These are phyloP conservation scores for Pogonocichla stellata DNA, from an alignment of 2,113 vertebrate species.

Conservation along the genomic window DNA sequence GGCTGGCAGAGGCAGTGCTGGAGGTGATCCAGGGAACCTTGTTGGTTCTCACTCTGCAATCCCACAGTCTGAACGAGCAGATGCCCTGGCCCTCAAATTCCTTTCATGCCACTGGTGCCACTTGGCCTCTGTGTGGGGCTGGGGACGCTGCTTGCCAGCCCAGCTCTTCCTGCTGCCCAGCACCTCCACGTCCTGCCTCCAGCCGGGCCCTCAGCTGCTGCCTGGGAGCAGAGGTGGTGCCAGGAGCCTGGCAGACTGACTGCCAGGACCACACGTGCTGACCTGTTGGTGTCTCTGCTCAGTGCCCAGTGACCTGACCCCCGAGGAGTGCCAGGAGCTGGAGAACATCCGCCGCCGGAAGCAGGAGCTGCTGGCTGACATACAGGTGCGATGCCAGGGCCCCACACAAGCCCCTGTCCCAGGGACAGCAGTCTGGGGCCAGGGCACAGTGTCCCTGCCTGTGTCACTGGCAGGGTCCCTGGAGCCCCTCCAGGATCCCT, in stretches of 20 bases:
- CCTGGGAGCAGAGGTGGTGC: not conserved
- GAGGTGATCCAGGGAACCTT: rapidly evolving
- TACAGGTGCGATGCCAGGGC: constrained; percentile 81
- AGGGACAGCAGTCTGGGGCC: not conserved
- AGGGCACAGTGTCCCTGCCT: not conserved
- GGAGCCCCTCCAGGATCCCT: not conserved
- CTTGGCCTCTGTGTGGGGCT: not conserved
- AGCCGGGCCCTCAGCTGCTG: rapidly evolving
- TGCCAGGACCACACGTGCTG: rapidly evolving
- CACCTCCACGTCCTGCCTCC: not conserved
- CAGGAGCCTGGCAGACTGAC: not conserved
- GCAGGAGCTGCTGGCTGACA: constrained; percentile 96
- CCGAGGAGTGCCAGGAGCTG: constrained; percentile 93
- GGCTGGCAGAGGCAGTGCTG: not conserved
- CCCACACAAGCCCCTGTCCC: not conserved
- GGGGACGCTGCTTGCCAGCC: rapidly evolving
- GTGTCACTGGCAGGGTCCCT: not conserved
- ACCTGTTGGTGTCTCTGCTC: not conserved
- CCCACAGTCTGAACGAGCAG: not conserved
- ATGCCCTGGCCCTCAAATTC: not conserved
- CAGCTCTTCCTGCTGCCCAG: rapidly evolving
- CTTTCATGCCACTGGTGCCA: not conserved
- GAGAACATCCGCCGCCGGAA: constrained; percentile 95
- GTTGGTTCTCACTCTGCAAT: no score
- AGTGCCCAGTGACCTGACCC: constrained; percentile 95